Evolutionary conservation across 2,113 vertebrate species (phyloP).

Genomic region (Thunnus maccoyii): DNA sequence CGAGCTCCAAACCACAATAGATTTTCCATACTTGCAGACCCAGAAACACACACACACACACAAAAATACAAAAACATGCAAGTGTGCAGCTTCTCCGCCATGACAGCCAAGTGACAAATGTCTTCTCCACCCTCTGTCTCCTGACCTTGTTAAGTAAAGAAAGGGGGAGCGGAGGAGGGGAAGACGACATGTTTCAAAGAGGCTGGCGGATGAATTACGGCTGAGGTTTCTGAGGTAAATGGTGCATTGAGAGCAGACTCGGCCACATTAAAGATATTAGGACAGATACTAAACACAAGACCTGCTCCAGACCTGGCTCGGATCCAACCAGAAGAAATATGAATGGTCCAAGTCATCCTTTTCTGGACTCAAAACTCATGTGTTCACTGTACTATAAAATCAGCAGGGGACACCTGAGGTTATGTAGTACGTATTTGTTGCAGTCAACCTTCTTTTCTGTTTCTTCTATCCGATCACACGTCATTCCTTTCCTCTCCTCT

Average conservation of each 20-base stretch:
- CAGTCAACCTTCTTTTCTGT: slow-evolving; percentile 10
- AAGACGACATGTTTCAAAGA: slow-evolving; percentile 29
- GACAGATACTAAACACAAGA: slow-evolving; percentile 29
- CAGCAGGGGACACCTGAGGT: background rate
- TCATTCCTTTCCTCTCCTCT: background rate
- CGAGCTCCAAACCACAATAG: slow-evolving; percentile 32
- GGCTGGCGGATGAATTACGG: slow-evolving; percentile 20
- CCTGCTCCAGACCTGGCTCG: slow-evolving; percentile 15
- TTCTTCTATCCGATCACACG: background rate
- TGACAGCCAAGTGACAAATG: slow-evolving; percentile 61
- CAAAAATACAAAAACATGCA: slow-evolving; percentile 14
- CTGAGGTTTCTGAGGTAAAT: slow-evolving; percentile 51
- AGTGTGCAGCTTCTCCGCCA: slow-evolving; percentile 33
- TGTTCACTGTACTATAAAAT: slow-evolving; percentile 15
- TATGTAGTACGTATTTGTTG: background rate
- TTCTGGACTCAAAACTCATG: slow-evolving; percentile 11
- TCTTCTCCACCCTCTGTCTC: slow-evolving; percentile 56
- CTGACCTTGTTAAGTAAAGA: slow-evolving; percentile 79
- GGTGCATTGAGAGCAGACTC: slow-evolving; percentile 48
- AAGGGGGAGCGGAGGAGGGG: slow-evolving; percentile 34
- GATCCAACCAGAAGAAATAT: slow-evolving; percentile 10
- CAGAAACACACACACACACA: slow-evolving; percentile 11
- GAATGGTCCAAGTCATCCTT: slow-evolving; percentile 20
- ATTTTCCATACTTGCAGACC: slow-evolving; percentile 49
- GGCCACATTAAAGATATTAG: slow-evolving; percentile 52